Conservation (phyloP, 2,888 invertebrate genomes). For the Patella pellucida region DNA sequence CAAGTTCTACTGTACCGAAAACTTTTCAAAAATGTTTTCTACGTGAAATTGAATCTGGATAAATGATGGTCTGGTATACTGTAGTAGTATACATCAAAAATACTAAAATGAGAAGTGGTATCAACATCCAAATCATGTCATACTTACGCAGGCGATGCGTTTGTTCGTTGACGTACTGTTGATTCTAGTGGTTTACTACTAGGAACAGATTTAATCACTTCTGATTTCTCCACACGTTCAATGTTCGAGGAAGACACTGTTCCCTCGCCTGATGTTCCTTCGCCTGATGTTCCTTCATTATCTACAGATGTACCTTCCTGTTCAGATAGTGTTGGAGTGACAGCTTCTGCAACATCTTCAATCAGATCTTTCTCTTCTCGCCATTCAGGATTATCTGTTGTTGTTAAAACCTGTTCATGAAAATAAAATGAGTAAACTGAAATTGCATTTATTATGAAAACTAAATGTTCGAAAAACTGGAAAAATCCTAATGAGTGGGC, state of each 20-base stretch:
- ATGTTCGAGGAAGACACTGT: conserved; percentile 10
- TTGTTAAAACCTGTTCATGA: conserved; percentile 56
- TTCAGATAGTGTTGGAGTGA: conserved; percentile 1
- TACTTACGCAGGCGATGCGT: not conserved
- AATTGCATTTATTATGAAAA: too few species aligned
- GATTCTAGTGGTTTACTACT: not conserved
- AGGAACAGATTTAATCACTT: conserved; percentile 1
- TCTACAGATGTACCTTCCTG: conserved; percentile 28
- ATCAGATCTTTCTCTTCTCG: conserved; percentile 30
- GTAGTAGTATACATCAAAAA: too few species aligned
- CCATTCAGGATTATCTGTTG: conserved; percentile 54
- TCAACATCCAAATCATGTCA: too few species aligned
- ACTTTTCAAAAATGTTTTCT: too few species aligned
- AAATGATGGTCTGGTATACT: too few species aligned
- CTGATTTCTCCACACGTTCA: not conserved
- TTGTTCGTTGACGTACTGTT: not conserved
- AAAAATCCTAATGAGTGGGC: too few species aligned
- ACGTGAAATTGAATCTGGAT: too few species aligned
- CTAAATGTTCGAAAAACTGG: too few species aligned
- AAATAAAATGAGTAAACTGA: too few species aligned
- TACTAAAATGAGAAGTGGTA: too few species aligned
- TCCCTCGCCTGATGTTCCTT: conserved; percentile 1
- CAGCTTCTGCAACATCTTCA: conserved; percentile 17
- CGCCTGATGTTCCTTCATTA: conserved; percentile 14
- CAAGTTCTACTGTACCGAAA: too few species aligned